These are phyloP conservation scores for Astyanax mexicanus DNA, from an alignment of 2,797 vertebrate genomes.

Conservation along the genomic window DNA sequence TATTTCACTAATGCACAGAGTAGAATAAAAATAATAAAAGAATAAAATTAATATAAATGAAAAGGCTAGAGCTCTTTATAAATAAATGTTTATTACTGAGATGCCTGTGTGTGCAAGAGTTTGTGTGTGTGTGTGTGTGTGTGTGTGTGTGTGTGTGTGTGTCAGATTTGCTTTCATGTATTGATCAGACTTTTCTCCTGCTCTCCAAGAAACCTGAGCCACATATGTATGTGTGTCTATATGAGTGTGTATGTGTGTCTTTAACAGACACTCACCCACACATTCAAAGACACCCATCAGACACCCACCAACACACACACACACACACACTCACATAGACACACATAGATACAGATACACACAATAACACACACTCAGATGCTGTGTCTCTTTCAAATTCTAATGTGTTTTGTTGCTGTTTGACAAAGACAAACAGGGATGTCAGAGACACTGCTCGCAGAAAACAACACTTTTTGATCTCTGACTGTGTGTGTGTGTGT, in stretches of 20 bases:
- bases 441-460: conserved; percentile 9
- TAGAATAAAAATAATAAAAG: neutral
- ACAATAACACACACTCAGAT: conserved; percentile 11
- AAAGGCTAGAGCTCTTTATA: no score
- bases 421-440: conserved; percentile 8
- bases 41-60: neutral
- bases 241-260: neutral
- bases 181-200: conserved; percentile 21
- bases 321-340: no score
- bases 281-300: no score
- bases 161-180: conserved; percentile 27
- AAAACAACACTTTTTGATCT: conserved; percentile 15
- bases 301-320: neutral
- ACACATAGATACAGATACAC: no score
- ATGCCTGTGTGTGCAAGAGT: neutral
- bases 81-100: neutral
- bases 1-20: no score
- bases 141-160: conserved; percentile 4
- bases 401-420: neutral
- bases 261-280: neutral
- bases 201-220: conserved; percentile 1
- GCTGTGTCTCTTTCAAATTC: neutral
- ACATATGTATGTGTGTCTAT: no score
- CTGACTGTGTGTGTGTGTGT: neutral
- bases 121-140: conserved; percentile 1